Percentiles rank a stretch among this genome's conserved stretches.
Evolutionary conservation across 2,888 invertebrate species (phyloP).

Genomic region (Synanthedon myopaeformis): DNA sequence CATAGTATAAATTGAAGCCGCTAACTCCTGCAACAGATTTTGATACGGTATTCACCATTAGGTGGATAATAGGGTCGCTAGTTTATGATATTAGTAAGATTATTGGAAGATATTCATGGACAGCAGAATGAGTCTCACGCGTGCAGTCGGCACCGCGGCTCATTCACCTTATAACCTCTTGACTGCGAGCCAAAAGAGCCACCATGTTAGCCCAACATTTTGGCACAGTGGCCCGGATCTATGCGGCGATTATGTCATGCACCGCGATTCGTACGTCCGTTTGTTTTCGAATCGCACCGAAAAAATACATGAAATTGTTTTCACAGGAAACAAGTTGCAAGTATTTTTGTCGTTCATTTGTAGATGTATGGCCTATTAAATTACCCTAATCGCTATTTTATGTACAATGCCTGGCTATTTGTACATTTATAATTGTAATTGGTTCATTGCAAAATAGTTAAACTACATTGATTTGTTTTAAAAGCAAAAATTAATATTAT

Average conservation of each 20-base stretch:
- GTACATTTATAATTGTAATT: too few species aligned
- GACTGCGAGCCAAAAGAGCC: constrained; percentile 54
- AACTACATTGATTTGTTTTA: too few species aligned
- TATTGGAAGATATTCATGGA: too few species aligned
- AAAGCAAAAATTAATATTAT: too few species aligned
- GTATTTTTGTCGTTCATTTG: background rate
- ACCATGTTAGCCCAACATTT: constrained; percentile 32
- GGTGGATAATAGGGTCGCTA: too few species aligned
- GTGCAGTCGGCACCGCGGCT: constrained; percentile 17
- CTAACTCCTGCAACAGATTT: too few species aligned
- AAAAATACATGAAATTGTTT: constrained; percentile 40
- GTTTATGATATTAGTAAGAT: too few species aligned
- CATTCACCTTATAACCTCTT: constrained; percentile 63
- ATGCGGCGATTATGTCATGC: constrained; percentile 65
- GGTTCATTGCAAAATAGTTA: too few species aligned
- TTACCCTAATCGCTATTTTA: too few species aligned
- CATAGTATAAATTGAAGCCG: too few species aligned
- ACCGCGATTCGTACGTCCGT: constrained; percentile 39
- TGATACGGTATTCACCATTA: too few species aligned
- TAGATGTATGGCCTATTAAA: background rate
- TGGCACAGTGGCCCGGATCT: constrained; percentile 63
- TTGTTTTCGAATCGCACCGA: constrained; percentile 38
- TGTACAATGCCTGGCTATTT: too few species aligned
- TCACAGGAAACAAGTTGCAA: constrained; percentile 21
- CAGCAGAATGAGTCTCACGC: background rate